Evolutionary conservation across 2,113 vertebrate species (phyloP).

Genomic region (Anthoscopus minutus): DNA sequence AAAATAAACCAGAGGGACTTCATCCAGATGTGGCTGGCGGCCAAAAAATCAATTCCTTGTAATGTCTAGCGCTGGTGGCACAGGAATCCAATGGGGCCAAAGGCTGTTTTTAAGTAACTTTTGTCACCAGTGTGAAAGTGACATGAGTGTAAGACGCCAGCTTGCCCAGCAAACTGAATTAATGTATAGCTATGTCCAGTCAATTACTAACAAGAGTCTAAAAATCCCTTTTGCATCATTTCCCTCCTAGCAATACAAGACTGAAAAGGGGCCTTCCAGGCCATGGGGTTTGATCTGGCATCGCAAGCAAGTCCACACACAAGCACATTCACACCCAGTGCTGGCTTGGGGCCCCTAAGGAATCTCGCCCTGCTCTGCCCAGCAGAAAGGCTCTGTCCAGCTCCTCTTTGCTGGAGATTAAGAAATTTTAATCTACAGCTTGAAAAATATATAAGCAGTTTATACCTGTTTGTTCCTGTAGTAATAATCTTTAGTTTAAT

Average conservation of each 20-base stretch:
- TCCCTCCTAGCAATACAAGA: not conserved
- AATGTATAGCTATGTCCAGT: not conserved
- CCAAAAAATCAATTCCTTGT: not conserved
- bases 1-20: not conserved
- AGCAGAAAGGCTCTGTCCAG: not conserved
- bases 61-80: not conserved
- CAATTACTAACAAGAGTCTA: not conserved
- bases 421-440: not conserved
- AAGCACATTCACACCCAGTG: fast-evolving
- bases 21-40: fast-evolving
- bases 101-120: not conserved
- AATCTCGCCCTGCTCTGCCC: not conserved
- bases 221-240: not conserved
- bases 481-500: not conserved
- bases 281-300: not conserved
- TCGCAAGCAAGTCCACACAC: not conserved
- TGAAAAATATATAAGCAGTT: not conserved
- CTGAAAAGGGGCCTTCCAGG: not conserved
- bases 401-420: not conserved
- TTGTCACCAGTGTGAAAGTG: not conserved
- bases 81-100: not conserved
- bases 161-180: not conserved
- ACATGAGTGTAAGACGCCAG: not conserved
- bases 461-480: not conserved
- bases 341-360: fast-evolving